These are phyloP conservation scores for Cydia pomonella DNA, from an alignment of 1,140 invertebrate species.

Conservation along the genomic window DNA sequence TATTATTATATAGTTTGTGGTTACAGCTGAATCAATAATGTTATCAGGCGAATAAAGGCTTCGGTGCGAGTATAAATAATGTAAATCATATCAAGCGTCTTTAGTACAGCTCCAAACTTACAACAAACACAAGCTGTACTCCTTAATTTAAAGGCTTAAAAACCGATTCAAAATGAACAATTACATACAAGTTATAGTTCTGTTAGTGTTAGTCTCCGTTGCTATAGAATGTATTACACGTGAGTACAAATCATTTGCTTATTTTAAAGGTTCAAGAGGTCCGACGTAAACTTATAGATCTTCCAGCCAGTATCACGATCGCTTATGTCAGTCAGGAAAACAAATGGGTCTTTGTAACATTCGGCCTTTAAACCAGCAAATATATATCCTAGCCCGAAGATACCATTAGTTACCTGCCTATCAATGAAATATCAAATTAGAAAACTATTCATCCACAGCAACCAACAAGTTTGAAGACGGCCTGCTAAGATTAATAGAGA, in stretches of 20 bases:
- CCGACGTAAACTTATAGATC: no score
- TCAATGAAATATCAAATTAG: no score
- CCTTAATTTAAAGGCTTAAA: background rate
- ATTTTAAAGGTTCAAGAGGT: background rate
- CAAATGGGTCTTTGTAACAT: no score
- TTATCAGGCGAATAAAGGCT: background rate
- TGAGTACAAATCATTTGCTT: background rate
- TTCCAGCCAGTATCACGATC: no score
- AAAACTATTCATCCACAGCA: background rate
- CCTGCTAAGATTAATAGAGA: constrained; percentile 8
- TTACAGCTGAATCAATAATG: constrained; percentile 18
- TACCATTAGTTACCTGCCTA: no score
- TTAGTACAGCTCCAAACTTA: constrained; percentile 15
- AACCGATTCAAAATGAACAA: constrained; percentile 6
- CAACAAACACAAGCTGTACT: background rate
- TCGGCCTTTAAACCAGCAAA: no score
- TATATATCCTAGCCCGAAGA: no score
- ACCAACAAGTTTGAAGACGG: constrained; percentile 22
- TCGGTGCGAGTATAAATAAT: constrained; percentile 6
- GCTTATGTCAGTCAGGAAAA: no score
- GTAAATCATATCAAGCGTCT: background rate
- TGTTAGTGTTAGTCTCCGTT: background rate
- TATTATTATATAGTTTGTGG: background rate
- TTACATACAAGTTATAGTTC: background rate
- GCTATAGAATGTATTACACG: background rate